Conservation (phyloP, 2,113 vertebrate genomes). For the Melanerpes aurifrons region DNA sequence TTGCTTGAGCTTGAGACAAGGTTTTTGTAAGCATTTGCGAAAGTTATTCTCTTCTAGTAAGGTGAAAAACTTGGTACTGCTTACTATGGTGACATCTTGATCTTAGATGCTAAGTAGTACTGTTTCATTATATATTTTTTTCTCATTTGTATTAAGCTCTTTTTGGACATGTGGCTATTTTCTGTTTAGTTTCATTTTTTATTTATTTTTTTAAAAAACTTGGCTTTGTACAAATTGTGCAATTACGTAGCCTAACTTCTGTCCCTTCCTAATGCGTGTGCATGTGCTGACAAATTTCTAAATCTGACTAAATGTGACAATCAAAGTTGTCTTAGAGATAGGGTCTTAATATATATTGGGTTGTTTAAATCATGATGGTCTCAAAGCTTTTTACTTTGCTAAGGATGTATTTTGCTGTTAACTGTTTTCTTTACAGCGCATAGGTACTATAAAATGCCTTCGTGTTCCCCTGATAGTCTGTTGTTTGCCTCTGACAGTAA, state of each 20-base stretch:
- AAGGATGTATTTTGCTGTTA: neutral
- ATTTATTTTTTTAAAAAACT: neutral
- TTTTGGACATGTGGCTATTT: neutral
- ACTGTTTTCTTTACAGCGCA: neutral
- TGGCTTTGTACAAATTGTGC: neutral
- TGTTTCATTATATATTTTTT: neutral
- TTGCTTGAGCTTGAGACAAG: neutral
- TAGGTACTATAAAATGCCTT: neutral
- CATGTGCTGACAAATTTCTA: neutral
- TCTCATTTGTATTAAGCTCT: neutral
- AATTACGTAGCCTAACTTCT: neutral
- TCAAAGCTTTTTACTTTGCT: neutral
- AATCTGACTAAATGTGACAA: neutral
- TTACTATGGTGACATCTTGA: neutral
- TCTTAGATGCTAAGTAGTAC: neutral
- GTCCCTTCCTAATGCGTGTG: neutral
- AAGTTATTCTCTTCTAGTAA: neutral
- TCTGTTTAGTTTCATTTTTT: neutral
- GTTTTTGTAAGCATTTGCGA: neutral
- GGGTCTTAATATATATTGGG: neutral
- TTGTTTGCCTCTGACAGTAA: neutral
- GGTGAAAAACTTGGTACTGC: neutral
- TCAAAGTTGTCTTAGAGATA: neutral
- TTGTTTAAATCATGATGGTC: neutral
- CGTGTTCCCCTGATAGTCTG: neutral